Conservation (phyloP, 2,888 invertebrate genomes). For the Gisinianus flammeolus region DNA sequence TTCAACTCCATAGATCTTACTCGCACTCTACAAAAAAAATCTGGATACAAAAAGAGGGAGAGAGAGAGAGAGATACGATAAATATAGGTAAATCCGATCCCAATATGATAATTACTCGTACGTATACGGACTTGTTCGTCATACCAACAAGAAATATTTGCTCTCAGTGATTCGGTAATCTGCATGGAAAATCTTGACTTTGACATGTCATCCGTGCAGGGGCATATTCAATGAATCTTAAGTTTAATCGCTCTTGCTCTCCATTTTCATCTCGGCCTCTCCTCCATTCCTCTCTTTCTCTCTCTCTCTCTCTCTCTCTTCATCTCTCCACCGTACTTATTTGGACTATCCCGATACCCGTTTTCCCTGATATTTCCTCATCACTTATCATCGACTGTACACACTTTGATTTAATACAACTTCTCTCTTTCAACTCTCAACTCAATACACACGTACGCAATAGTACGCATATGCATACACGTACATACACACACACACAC, state of each 20-base stretch:
- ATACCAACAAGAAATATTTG: too few species aligned
- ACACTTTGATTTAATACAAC: too few species aligned
- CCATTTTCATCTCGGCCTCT: not conserved
- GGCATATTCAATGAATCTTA: constrained; percentile 54
- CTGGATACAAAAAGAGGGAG: too few species aligned
- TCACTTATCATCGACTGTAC: too few species aligned
- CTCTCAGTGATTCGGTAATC: constrained; percentile 24
- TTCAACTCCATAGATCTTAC: not conserved
- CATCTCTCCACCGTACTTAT: not conserved
- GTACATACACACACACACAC: too few species aligned
- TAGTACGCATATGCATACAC: too few species aligned
- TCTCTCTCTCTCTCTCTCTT: constrained; percentile 12
- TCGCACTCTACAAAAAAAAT: too few species aligned
- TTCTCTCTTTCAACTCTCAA: too few species aligned
- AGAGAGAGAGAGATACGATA: not conserved
- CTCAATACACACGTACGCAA: too few species aligned
- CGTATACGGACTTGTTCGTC: not conserved
- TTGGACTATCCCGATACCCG: too few species aligned
- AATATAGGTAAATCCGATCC: not conserved
- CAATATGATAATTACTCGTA: not conserved
- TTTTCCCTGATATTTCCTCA: too few species aligned
- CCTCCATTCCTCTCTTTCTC: not conserved
- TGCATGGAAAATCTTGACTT: constrained; percentile 45
- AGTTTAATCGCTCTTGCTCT: constrained; percentile 43
- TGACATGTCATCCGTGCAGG: constrained; percentile 57